phyloP scores from a whole-genome alignment of 1,140 invertebrate genomes.

The Cydia fagiglandana region DNA sequence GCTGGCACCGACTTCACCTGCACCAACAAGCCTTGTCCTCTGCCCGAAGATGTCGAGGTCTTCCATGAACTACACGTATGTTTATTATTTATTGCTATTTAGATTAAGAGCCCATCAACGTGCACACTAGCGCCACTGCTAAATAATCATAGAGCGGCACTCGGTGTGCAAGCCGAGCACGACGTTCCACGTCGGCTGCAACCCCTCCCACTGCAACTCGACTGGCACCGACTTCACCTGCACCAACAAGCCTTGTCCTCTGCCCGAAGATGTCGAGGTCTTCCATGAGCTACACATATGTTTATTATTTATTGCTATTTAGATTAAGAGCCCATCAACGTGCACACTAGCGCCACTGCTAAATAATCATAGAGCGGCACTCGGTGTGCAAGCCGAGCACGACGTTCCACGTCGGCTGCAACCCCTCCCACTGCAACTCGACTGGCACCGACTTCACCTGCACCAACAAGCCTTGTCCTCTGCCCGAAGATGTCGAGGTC shows the following conservation, averaged over 20 bases:
- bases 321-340: too few relatives aligned
- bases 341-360: too few relatives aligned
- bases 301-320: too few relatives aligned
- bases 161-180: conserved; percentile 63
- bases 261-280: conserved; percentile 66
- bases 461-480: conserved; percentile 63
- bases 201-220: conserved; percentile 71
- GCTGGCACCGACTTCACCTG: conserved; percentile 72
- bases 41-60: conserved; percentile 66
- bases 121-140: too few relatives aligned
- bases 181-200: conserved; percentile 74
- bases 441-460: conserved; percentile 72
- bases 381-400: conserved; percentile 63
- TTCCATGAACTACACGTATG: conserved; percentile 61
- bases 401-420: conserved; percentile 74
- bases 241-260: conserved; percentile 63
- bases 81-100: too few relatives aligned
- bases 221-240: conserved; percentile 72
- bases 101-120: too few relatives aligned
- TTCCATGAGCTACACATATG: conserved; percentile 61
- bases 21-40: conserved; percentile 63
- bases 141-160: conserved; percentile 53
- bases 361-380: conserved; percentile 53
- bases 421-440: conserved; percentile 71
- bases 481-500: conserved; percentile 66